Evolutionary conservation across 2,797 vertebrate species (phyloP), one percentile per base, ranked within the genome.

Genomic region (Melanotaenia pygmaea): DNA sequence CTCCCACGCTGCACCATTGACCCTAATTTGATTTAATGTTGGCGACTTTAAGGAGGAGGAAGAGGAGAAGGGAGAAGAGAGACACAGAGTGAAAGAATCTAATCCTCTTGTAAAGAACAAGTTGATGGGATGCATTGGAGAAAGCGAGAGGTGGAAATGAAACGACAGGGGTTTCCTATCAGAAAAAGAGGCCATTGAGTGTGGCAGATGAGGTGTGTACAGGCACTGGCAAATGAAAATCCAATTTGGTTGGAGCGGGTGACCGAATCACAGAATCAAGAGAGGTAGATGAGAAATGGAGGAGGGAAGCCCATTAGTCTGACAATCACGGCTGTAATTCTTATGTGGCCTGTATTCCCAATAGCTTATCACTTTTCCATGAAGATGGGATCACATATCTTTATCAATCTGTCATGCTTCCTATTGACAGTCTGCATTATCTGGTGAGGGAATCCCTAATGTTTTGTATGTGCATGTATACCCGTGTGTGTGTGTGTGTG

Each of bases 1-100:
- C 91, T 92, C 89, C 88, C 89, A 92, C 84, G 82, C 90, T 83
- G 92, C 93, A 92, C 91, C 93, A 89, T 88, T 93, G 93, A 94
- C 91, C 92, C 89, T 95, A 92, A 94, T 95, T 94, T 94, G 90
- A 95, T 94, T 94, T 94, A 94, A 94, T 92, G 89, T 91, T 92
- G 90, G 87, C 38, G 87, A 93, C 88, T 94, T 93, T 91, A 89
- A 93, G 90, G 72, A 91, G 86, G 72, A 91, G 86, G 87, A 86
- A 79, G 69, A 87, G 79, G 73, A 75, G 76, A 72, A 80, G 53
- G 78, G 85, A 82, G 82, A 68, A 59, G 69, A 84, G 84, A 84
- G 83, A 86, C 59, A 83, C 68, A 78, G 82, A 88, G 76, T 68
- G 73, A 83, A 76, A 83, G 83, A 88, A 90, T 93, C 89, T 93